Conservation (phyloP, 2,113 vertebrate genomes). For the Apaloderma vittatum region DNA sequence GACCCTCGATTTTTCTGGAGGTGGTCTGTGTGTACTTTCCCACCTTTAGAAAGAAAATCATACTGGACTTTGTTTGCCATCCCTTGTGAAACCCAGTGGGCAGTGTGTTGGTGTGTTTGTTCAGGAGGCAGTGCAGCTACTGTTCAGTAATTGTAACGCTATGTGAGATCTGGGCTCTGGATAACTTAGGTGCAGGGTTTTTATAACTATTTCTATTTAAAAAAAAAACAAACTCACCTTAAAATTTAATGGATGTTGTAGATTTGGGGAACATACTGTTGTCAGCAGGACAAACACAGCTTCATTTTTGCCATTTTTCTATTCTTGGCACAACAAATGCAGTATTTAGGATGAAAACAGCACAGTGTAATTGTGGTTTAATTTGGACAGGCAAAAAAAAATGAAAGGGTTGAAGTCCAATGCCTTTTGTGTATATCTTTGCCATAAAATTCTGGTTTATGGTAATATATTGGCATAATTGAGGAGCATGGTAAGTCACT, state of each 20-base stretch:
- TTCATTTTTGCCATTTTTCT: not conserved
- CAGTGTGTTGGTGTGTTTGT: no score
- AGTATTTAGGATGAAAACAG: accelerated
- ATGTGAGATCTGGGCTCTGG: not conserved
- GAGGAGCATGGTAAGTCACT: not conserved
- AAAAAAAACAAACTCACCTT: not conserved
- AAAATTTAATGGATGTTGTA: no score
- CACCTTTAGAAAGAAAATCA: not conserved
- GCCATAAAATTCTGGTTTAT: not conserved
- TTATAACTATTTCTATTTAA: not conserved
- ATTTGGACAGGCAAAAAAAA: not conserved
- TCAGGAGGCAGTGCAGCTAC: not conserved
- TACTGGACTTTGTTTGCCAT: not conserved
- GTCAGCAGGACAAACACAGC: not conserved
- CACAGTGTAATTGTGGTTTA: not conserved
- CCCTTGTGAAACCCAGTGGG: not conserved
- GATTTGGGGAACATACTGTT: not conserved
- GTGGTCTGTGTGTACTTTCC: not conserved
- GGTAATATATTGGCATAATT: not conserved
- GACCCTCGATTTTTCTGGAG: not conserved
- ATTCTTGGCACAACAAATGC: not conserved
- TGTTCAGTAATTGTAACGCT: not conserved
- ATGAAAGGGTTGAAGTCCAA: not conserved
- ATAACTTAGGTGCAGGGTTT: not conserved
- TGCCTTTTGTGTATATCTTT: not conserved